Evolutionary conservation across 2,888 invertebrate genomes (phyloP), one percentile per base, ranked within the genome.

Genomic region (Physocephala rufipes): DNA sequence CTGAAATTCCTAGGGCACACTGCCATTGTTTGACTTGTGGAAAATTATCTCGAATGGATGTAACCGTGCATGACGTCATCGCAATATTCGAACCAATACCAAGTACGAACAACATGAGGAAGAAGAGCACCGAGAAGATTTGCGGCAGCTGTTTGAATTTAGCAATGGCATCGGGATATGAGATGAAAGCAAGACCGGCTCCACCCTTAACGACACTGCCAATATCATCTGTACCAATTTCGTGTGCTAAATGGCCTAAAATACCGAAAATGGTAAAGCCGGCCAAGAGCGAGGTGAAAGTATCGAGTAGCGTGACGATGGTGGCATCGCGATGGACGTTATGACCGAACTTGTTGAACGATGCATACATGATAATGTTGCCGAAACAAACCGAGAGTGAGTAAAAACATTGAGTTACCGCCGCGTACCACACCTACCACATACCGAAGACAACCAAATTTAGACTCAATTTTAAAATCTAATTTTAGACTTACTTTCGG

Each of bases 391-490:
- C 89, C 5, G 89, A 88, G 0, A 91, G 82, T 0, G 90, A 90
- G 79, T 90, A 91, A 79, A 91, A 91, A 24, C 90, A 90, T 75
- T 91, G 91, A 0, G 89, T 88, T 0, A 90, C 90, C 0, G 91
- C 91, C 1, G 89, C 89, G 77, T 89, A 90, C 91, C 91, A 90
- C 1, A 90, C 89, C 88, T 88, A 36, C 36, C 36, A 71, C 1
- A 80, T 71, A 26, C 45, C 53, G 67, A 53, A 26, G 7, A 45
- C 3, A 43, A 24, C 21, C 21, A 12, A 51, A 47, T 24, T 16
- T n/a, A 30, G 19, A 2, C 45, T 61, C 4, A 59, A 30, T 21
- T 15, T 1, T 1, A 43, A 19, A 21, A 51, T 26, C 45, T 21
- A 2, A 9, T 65, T 16, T 3, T 16, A 51, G 19, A 63, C 69